Conservation (phyloP, 2,113 vertebrate species). For the Trematomus loennbergii region DNA sequence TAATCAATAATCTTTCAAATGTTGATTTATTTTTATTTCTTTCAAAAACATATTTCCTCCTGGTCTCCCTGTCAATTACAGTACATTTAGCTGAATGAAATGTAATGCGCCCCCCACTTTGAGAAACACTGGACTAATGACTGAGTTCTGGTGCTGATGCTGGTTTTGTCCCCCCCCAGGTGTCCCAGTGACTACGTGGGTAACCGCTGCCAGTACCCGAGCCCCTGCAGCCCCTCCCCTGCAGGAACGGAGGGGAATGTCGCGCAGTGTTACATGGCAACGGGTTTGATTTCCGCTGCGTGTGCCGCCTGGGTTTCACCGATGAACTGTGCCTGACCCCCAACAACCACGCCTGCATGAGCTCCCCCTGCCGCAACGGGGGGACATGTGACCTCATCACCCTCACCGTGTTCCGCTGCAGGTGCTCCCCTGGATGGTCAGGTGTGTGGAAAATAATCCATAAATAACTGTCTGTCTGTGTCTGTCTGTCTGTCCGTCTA, state of each 20-base stretch:
- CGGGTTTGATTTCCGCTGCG: constrained; percentile 84
- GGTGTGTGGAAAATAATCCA: constrained; percentile 75
- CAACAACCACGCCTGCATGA: constrained; percentile 89
- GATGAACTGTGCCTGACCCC: constrained; percentile 92
- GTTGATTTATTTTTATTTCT: no score
- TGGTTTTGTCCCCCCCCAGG: constrained; percentile 70
- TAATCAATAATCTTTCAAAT: no score
- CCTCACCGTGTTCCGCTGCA: constrained; percentile 87
- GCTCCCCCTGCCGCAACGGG: constrained; percentile 91
- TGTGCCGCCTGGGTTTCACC: constrained; percentile 89
- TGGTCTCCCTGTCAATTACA: no score
- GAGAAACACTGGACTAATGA: no score
- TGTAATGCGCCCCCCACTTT: no score
- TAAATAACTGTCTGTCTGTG: no score
- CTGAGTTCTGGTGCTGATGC: no score
- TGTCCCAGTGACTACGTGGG: constrained; percentile 86
- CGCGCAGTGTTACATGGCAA: constrained; percentile 77
- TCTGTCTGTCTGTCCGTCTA: no score
- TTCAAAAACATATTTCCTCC: no score
- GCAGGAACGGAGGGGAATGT: constrained; percentile 90
- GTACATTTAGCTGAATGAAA: no score
- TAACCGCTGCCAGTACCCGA: constrained; percentile 88
- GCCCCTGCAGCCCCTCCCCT: constrained; percentile 89
- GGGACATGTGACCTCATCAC: constrained; percentile 89
- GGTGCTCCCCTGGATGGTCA: constrained; percentile 92